A percentile compares a stretch with the other conserved stretches of the same genome.
phyloP scores from a whole-genome alignment of 2,113 vertebrate species.

The Anguilla japonica region DNA sequence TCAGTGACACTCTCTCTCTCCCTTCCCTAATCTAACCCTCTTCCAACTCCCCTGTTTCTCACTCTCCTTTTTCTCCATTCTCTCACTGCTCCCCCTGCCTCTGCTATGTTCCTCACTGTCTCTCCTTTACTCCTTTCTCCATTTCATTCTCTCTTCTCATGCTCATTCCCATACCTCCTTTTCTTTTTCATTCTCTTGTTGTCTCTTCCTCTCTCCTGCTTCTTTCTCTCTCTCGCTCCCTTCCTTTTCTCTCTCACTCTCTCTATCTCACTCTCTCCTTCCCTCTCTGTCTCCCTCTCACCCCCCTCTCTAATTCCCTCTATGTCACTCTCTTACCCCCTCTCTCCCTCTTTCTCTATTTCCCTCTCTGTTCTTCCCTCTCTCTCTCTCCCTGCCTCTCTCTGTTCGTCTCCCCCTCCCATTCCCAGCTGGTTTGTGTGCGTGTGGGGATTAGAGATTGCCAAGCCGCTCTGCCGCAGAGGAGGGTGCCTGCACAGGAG shows the following conservation, averaged over 20 bases:
- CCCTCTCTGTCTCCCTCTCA: neutral
- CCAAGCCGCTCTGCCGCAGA: slow-evolving; percentile 1
- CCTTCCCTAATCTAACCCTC: slow-evolving; percentile 25
- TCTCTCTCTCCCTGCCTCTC: slow-evolving; percentile 20
- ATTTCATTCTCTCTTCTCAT: neutral
- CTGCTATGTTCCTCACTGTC: neutral
- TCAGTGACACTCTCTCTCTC: slow-evolving; percentile 33
- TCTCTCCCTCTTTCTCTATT: neutral
- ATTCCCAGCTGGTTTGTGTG: slow-evolving; percentile 10
- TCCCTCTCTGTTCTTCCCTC: slow-evolving; percentile 9
- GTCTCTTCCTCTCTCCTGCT: neutral
- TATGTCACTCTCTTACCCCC: neutral
- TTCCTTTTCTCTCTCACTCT: slow-evolving; percentile 1
- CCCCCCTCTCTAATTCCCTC: neutral
- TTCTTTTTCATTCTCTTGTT: neutral
- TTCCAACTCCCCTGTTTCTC: neutral
- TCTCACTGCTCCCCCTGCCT: neutral
- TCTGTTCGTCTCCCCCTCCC: slow-evolving; percentile 18
- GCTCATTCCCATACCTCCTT: neutral
- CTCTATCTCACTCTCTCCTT: neutral
- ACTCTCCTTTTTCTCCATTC: neutral
- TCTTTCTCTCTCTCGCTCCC: neutral
- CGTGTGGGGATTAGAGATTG: slow-evolving; percentile 18
- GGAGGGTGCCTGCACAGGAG: slow-evolving; percentile 15
- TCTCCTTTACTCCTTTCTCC: neutral